These are phyloP conservation scores for Boleophthalmus pectinirostris DNA, from an alignment of 2,113 vertebrate species.

Conservation along the genomic window DNA sequence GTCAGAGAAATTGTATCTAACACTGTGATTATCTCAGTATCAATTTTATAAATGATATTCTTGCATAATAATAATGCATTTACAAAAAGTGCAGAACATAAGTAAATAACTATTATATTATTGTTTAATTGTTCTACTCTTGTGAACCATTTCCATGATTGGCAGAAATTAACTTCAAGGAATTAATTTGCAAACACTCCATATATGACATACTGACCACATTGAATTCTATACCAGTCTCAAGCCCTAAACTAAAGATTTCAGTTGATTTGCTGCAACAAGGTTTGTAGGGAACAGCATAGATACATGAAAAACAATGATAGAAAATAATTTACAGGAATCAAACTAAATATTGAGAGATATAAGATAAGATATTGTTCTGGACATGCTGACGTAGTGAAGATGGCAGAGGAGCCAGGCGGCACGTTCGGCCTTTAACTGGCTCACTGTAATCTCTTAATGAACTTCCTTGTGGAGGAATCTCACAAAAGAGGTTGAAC, in stretches of 20 bases:
- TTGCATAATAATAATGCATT: too few relatives aligned
- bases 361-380: background rate
- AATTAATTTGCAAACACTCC: background rate
- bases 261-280: background rate
- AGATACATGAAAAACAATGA: background rate
- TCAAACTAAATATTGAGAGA: background rate
- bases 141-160: background rate
- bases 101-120: background rate
- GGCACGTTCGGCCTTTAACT: conserved; percentile 35
- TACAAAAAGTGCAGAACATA: background rate
- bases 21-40: too few relatives aligned
- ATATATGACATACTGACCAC: too few relatives aligned
- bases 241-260: background rate
- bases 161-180: background rate
- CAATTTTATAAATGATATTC: too few relatives aligned
- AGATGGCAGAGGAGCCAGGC: background rate
- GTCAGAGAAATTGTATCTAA: too few relatives aligned
- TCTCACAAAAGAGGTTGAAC: conserved; percentile 23
- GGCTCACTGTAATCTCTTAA: conserved; percentile 69
- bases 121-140: background rate
- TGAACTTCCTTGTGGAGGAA: conserved; percentile 58
- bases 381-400: background rate
- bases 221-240: background rate
- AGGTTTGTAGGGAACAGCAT: background rate
- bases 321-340: too few relatives aligned